Evolutionary conservation across 2,888 invertebrate genomes (phyloP).

Genomic region (Lepidocyrtinus sp.): DNA sequence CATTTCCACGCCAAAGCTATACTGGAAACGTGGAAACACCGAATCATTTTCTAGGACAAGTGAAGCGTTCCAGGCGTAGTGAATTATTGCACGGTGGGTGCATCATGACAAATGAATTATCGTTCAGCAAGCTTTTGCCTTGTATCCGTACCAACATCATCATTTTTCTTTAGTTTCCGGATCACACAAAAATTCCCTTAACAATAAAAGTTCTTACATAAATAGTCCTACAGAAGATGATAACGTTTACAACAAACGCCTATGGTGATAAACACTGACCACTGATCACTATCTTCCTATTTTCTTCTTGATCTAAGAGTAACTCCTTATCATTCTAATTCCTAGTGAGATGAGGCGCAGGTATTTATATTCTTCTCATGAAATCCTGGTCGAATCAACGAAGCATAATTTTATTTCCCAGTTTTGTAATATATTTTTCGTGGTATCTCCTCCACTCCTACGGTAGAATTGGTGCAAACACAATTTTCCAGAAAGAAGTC

Average conservation of each 20-base stretch:
- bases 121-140: not conserved
- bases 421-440: not conserved
- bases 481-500: too few species aligned
- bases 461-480: too few species aligned
- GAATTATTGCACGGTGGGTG: slow-evolving; percentile 7
- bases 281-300: not conserved
- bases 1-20: too few species aligned
- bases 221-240: not conserved
- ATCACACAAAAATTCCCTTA: not conserved
- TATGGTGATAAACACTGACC: not conserved
- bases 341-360: too few species aligned
- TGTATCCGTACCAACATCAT: not conserved
- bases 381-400: not conserved
- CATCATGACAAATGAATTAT: slow-evolving; percentile 13
- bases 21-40: too few species aligned
- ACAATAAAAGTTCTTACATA: not conserved
- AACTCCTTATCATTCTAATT: too few species aligned
- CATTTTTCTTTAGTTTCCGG: not conserved
- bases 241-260: not conserved
- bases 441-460: too few species aligned
- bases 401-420: not conserved
- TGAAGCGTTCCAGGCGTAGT: not conserved
- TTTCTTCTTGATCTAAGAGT: not conserved
- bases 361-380: not conserved
- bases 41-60: slow-evolving; percentile 4